These are phyloP conservation scores for Zaprionus nigranus DNA, from an alignment of 1,140 invertebrate species.

Conservation along the genomic window DNA sequence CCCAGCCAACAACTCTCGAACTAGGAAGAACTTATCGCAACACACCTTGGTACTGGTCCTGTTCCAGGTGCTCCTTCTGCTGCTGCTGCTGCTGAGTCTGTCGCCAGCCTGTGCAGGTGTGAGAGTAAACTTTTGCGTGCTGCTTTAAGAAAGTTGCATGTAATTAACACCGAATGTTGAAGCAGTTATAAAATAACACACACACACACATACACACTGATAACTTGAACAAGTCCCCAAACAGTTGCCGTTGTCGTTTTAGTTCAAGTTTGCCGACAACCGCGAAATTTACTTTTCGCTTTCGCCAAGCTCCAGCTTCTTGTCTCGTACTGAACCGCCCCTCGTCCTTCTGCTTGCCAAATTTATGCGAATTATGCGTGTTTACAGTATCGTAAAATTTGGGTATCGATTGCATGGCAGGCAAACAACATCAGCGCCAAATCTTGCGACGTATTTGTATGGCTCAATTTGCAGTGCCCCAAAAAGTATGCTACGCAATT, in stretches of 20 bases:
- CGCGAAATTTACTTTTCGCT: conserved; percentile 39
- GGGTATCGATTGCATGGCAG: conserved; percentile 49
- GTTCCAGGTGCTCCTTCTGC: neutral
- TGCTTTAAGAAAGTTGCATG: conserved; percentile 72
- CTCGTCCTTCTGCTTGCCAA: conserved; percentile 11
- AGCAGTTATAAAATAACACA: conserved; percentile 48
- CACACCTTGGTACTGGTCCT: neutral
- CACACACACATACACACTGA: neutral
- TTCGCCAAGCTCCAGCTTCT: neutral
- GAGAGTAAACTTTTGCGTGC: conserved; percentile 60
- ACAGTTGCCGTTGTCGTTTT: neutral
- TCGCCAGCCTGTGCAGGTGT: conserved; percentile 28
- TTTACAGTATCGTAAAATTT: conserved; percentile 82
- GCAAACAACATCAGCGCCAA: conserved; percentile 49
- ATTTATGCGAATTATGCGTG: conserved; percentile 72
- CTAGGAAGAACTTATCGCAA: conserved; percentile 15
- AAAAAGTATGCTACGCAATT: conserved; percentile 48
- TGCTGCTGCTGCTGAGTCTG: neutral
- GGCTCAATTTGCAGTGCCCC: conserved; percentile 67
- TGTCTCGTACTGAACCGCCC: neutral
- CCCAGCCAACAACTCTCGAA: conserved; percentile 18
- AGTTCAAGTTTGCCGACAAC: conserved; percentile 23
- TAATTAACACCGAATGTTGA: conserved; percentile 77
- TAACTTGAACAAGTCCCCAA: neutral
- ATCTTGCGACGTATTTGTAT: conserved; percentile 65